Evolutionary conservation across 2,888 invertebrate species (phyloP).

Genomic region (Zaprionus obscuricornis): DNA sequence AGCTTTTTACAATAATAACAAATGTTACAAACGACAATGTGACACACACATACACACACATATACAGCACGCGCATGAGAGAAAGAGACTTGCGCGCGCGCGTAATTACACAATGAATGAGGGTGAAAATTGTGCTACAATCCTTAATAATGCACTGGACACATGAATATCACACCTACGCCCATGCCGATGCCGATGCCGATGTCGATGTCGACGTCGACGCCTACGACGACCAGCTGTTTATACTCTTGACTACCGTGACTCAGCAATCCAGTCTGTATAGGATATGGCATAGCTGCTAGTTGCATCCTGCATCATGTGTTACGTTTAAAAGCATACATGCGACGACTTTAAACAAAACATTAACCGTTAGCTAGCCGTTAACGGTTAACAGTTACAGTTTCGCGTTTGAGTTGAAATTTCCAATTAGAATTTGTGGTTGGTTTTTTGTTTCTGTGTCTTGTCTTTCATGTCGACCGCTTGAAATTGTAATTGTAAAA

Average conservation of each 20-base stretch:
- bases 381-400: conserved; percentile 2
- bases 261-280: conserved; percentile 83
- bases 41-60: conserved; percentile 12
- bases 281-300: conserved; percentile 83
- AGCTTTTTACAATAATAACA: conserved; percentile 36
- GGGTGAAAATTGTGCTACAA: too few species aligned
- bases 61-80: too few species aligned
- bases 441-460: background rate
- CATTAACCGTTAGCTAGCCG: conserved; percentile 1
- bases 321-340: conserved; percentile 19
- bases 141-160: too few species aligned
- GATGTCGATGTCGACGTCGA: too few species aligned
- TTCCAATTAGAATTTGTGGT: too few species aligned
- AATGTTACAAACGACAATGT: conserved; percentile 24
- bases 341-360: too few species aligned
- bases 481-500: conserved; percentile 26
- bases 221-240: conserved; percentile 3
- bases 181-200: too few species aligned
- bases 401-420: conserved; percentile 5
- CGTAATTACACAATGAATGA: background rate
- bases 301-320: conserved; percentile 81
- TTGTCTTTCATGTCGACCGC: conserved; percentile 25
- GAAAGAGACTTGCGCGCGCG: too few species aligned
- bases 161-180: too few species aligned
- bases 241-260: conserved; percentile 74